phyloP scores from a whole-genome alignment of 2,113 vertebrate species.

The Ailurus styani region DNA sequence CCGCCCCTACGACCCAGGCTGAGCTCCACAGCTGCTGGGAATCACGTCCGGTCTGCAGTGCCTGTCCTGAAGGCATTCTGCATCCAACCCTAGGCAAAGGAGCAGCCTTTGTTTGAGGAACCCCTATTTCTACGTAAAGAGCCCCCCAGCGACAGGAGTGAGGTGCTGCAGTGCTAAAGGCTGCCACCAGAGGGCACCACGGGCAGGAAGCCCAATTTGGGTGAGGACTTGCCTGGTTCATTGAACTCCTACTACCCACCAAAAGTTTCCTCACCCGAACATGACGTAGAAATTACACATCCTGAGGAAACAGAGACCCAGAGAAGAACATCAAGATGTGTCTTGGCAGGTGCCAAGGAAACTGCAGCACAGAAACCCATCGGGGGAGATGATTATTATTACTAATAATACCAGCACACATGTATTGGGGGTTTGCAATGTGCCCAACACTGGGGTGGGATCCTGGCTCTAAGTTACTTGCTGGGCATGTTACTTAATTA shows the following conservation, averaged over 20 bases:
- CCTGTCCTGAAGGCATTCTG: neutral
- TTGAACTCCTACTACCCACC: neutral
- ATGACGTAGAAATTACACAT: neutral
- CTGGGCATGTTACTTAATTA: neutral
- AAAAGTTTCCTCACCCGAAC: neutral
- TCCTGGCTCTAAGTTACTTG: neutral
- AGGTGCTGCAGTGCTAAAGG: neutral
- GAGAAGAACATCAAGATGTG: neutral
- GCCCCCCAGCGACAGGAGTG: neutral
- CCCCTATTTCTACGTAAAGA: neutral
- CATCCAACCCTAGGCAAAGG: neutral
- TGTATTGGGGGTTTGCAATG: neutral
- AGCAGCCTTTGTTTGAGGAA: neutral
- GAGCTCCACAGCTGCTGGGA: neutral
- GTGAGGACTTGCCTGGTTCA: neutral
- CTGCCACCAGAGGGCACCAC: conserved; percentile 2
- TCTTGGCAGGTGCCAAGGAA: neutral
- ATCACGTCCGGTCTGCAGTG: neutral
- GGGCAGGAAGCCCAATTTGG: neutral
- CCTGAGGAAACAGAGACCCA: neutral
- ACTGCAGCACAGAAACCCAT: neutral
- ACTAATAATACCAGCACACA: neutral
- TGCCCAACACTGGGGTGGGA: neutral
- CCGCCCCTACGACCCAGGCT: neutral
- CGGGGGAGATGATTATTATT: neutral